phyloP scores from a whole-genome alignment of 2,888 invertebrate genomes.

The Morinoia aosen region DNA sequence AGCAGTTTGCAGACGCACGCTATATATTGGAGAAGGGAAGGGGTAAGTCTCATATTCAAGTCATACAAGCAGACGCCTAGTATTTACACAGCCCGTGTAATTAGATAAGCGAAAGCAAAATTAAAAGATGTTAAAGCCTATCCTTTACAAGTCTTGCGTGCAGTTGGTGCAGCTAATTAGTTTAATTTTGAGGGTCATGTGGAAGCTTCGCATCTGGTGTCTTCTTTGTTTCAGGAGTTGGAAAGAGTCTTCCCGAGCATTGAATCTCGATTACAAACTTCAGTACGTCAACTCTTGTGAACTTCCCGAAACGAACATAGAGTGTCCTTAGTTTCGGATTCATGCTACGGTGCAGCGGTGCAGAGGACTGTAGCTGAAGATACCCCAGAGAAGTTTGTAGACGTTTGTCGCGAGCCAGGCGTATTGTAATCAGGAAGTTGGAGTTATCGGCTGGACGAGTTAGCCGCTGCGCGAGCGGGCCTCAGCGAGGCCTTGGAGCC shows the following conservation, averaged over 20 bases:
- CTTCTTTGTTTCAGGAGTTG: not conserved
- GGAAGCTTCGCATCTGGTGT: not conserved
- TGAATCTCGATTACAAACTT: conserved; percentile 3
- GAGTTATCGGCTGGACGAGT: not conserved
- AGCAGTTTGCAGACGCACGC: no score
- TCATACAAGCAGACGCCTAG: not conserved
- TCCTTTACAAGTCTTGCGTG: not conserved
- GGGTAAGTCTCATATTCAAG: not conserved
- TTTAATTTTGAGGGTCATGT: not conserved
- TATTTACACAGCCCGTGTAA: not conserved
- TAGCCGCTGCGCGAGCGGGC: not conserved
- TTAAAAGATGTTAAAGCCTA: not conserved
- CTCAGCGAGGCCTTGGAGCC: not conserved
- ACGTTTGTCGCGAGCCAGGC: not conserved
- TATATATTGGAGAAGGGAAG: not conserved
- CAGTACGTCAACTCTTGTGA: not conserved
- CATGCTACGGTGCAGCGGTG: not conserved
- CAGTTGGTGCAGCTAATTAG: not conserved
- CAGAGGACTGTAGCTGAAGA: not conserved
- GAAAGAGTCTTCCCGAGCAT: not conserved
- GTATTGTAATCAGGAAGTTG: not conserved
- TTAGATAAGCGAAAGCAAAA: not conserved
- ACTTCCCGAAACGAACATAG: not conserved
- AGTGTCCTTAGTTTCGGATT: not conserved
- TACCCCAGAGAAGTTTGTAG: not conserved